A percentile compares a stretch with the other conserved stretches of the same genome.
phyloP scores from a whole-genome alignment of 23 tunicate species.

The Styela clava region DNA sequence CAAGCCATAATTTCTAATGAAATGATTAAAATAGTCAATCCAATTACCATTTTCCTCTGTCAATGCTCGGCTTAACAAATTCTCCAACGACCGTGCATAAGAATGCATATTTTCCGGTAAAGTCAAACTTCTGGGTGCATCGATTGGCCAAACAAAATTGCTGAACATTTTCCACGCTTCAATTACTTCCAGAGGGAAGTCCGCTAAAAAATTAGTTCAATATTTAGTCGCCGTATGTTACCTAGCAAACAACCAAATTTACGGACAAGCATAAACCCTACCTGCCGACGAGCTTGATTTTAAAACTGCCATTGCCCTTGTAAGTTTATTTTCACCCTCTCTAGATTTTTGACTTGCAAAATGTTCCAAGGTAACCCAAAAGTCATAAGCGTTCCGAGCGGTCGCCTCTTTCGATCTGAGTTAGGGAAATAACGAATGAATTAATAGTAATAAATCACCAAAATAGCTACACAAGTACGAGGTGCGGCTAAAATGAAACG shows the following conservation, averaged over 20 bases:
- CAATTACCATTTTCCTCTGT: conserved; percentile 1
- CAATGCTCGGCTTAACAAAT: conserved; percentile 7
- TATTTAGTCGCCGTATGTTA: too few relatives aligned
- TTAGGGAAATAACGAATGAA: conserved; percentile 10
- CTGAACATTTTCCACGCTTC: conserved; percentile 32
- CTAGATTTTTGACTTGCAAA: conserved; percentile 3
- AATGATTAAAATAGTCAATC: too few relatives aligned
- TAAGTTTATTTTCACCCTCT: neutral
- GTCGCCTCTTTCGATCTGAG: conserved; percentile 32
- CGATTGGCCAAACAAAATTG: conserved; percentile 16
- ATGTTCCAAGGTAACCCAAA: conserved; percentile 54
- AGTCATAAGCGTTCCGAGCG: conserved; percentile 55
- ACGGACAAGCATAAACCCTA: too few relatives aligned
- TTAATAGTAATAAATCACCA: too few relatives aligned
- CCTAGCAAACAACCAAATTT: too few relatives aligned
- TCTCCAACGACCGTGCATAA: conserved; percentile 8
- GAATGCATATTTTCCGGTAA: conserved; percentile 7
- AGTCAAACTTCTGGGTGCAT: conserved; percentile 11
- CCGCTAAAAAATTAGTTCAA: neutral
- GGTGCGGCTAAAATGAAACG: too few relatives aligned
- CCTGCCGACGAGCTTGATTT: neutral
- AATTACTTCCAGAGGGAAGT: conserved; percentile 5
- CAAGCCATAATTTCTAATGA: too few relatives aligned
- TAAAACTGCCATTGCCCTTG: conserved; percentile 5
- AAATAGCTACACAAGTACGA: too few relatives aligned